These are phyloP conservation scores for Champsocephalus esox DNA, from an alignment of 2,797 vertebrate genomes.

Conservation along the genomic window DNA sequence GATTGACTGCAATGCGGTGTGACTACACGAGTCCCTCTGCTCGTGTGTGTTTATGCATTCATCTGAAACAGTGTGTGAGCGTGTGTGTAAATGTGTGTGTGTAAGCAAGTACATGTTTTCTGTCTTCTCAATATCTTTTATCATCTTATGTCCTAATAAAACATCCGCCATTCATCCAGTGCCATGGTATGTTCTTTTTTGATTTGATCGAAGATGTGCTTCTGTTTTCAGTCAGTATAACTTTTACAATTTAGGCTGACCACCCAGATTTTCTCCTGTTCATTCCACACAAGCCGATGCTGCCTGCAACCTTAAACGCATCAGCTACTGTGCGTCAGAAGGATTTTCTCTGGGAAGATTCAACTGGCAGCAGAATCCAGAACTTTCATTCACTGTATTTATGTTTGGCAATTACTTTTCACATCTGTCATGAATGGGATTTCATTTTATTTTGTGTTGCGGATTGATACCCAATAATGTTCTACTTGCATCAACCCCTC, in stretches of 20 bases:
- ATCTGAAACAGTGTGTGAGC: conserved; percentile 5
- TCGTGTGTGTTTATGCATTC: conserved; percentile 28
- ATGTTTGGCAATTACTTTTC: too few species aligned
- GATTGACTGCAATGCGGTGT: conserved; percentile 65
- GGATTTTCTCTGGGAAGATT: neutral
- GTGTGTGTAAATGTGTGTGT: neutral
- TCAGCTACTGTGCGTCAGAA: neutral
- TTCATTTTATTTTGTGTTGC: conserved; percentile 1
- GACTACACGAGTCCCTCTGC: conserved; percentile 41
- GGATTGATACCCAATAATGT: neutral
- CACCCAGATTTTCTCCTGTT: neutral
- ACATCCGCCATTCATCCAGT: too few species aligned
- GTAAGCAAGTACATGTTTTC: neutral
- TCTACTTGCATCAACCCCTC: neutral
- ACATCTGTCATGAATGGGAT: too few species aligned
- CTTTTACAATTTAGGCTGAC: neutral
- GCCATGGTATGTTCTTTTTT: neutral
- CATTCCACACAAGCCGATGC: neutral
- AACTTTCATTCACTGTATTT: neutral
- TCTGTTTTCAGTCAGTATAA: conserved; percentile 7
- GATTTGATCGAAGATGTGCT: neutral
- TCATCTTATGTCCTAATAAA: too few species aligned
- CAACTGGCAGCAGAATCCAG: neutral
- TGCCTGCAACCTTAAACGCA: neutral
- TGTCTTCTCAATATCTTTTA: too few species aligned